phyloP scores from a whole-genome alignment of 2,888 invertebrate genomes.

The Eristalis intricaria region DNA sequence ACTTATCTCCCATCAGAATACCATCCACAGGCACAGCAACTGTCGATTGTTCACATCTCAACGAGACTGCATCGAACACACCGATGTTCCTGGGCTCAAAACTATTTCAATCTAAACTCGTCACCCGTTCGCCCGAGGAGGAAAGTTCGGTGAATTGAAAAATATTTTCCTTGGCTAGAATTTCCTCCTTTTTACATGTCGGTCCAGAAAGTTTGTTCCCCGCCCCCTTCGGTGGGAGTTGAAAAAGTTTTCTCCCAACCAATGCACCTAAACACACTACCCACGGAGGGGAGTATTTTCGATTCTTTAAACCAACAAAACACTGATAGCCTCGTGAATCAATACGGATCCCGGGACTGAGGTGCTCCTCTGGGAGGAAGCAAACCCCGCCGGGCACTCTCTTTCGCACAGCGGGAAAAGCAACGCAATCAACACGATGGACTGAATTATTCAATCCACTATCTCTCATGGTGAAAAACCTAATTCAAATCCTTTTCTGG shows the following conservation, averaged over 20 bases:
- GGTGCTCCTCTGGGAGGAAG: not conserved
- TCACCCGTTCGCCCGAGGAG: not conserved
- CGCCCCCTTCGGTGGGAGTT: not conserved
- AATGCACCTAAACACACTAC: not conserved
- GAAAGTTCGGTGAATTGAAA: slow-evolving; percentile 17
- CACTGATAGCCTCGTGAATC: not conserved
- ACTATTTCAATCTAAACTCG: slow-evolving; percentile 18
- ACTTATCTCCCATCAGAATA: not conserved
- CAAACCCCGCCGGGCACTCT: not conserved
- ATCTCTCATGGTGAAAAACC: not conserved
- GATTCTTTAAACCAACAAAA: not conserved
- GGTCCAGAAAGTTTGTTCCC: not conserved
- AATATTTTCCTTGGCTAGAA: not conserved
- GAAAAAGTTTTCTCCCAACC: not conserved
- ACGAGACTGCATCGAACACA: not conserved
- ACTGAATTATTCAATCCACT: not conserved
- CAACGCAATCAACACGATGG: not conserved
- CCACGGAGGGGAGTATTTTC: not conserved
- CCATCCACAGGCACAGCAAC: not conserved
- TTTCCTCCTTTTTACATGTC: not conserved
- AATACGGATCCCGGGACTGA: not conserved
- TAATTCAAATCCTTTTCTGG: not conserved
- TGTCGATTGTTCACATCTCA: not conserved
- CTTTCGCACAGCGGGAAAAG: not conserved
- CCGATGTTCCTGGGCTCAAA: not conserved